Conservation (phyloP, 2,113 vertebrate genomes). For the Odocoileus virginianus region DNA sequence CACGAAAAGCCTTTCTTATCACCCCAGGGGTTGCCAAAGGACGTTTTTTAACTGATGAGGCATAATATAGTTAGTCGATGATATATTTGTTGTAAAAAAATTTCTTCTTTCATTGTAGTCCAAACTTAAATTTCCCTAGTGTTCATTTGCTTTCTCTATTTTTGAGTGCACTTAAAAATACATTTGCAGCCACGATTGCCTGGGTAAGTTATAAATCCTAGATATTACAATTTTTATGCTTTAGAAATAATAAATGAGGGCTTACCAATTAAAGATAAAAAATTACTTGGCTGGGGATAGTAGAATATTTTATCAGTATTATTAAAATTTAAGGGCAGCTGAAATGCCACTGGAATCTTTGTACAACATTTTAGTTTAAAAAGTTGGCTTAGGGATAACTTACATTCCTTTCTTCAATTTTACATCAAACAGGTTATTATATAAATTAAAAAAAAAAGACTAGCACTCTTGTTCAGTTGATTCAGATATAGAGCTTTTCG, state of each 20-base stretch:
- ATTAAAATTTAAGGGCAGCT: conserved; percentile 74
- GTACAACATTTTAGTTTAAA: conserved; percentile 65
- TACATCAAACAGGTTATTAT: conserved; percentile 57
- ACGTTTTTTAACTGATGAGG: conserved; percentile 43
- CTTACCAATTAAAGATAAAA: conserved; percentile 78
- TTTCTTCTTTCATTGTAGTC: conserved; percentile 23
- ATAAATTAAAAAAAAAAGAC: not conserved
- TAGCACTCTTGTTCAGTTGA: not conserved
- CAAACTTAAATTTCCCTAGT: conserved; percentile 45
- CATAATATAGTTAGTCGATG: conserved; percentile 51
- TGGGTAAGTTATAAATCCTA: conserved; percentile 73
- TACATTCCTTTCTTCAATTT: conserved; percentile 59
- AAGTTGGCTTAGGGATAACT: conserved; percentile 64
- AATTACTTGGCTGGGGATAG: conserved; percentile 65
- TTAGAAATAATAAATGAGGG: conserved; percentile 77
- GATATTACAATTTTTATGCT: conserved; percentile 76
- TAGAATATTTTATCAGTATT: conserved; percentile 74
- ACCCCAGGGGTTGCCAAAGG: conserved; percentile 45
- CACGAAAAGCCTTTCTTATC: conserved; percentile 33
- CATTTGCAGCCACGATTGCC: conserved; percentile 66
- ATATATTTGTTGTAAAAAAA: conserved; percentile 60
- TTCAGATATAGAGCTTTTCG: not conserved
- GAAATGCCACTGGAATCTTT: conserved; percentile 72
- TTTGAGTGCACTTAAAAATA: conserved; percentile 67
- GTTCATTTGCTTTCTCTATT: conserved; percentile 51